A percentile compares a stretch with the other conserved stretches of the same genome.
Evolutionary conservation across 2,797 vertebrate genomes (phyloP).

Genomic region (Dermochelys coriacea): DNA sequence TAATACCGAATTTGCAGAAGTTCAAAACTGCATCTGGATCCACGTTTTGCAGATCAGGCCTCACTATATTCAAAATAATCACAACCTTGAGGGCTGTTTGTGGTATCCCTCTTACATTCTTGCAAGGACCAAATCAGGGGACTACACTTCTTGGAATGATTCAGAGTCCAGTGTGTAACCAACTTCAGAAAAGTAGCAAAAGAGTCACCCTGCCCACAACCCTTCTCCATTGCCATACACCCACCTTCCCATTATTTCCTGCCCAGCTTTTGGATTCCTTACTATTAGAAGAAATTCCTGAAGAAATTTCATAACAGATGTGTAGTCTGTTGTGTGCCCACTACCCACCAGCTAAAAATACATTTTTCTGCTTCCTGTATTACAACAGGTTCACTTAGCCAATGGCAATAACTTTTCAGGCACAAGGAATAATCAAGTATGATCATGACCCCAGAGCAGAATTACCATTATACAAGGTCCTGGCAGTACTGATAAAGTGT

Average conservation of each 20-base stretch:
- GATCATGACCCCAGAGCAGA: not conserved
- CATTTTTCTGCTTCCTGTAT: not conserved
- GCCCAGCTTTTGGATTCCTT: no score
- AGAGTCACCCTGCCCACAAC: not conserved
- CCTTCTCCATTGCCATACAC: not conserved
- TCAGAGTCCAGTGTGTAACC: not conserved
- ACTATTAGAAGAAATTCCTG: not conserved
- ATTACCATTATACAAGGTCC: not conserved
- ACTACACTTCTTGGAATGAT: not conserved
- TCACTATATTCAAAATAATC: not conserved
- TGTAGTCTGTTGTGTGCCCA: rapidly evolving
- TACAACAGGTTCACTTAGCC: not conserved
- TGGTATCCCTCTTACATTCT: not conserved
- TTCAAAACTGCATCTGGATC: not conserved
- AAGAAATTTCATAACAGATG: not conserved
- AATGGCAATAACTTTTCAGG: not conserved
- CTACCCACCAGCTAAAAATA: not conserved
- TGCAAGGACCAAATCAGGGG: not conserved
- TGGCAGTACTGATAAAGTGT: not conserved
- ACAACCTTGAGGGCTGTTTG: not conserved
- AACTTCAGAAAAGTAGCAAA: not conserved
- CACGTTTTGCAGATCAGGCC: not conserved
- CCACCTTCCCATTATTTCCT: not conserved
- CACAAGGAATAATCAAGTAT: not conserved
- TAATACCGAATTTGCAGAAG: not conserved